Evolutionary conservation across 2,888 invertebrate genomes (phyloP).

Genomic region (Linhomoeus sp.): DNA sequence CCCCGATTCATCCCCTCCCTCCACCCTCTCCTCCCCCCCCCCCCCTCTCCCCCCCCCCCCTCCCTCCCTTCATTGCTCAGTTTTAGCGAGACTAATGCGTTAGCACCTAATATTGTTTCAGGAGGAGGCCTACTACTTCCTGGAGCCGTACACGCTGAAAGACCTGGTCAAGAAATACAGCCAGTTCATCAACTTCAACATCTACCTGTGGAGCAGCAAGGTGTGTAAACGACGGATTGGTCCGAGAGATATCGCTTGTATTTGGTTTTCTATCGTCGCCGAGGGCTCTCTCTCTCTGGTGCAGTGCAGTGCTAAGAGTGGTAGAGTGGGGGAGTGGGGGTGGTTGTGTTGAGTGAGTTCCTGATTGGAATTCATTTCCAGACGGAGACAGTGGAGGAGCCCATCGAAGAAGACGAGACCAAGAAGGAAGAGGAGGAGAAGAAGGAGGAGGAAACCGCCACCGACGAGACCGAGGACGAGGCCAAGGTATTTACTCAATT

Average conservation of each 20-base stretch:
- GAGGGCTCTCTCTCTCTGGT: no score
- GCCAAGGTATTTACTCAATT: conserved; percentile 6
- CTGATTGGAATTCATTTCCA: conserved; percentile 17
- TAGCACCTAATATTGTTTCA: no score
- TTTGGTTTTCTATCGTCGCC: no score
- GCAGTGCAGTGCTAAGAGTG: no score
- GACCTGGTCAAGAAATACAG: conserved; percentile 88
- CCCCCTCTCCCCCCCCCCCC: background rate
- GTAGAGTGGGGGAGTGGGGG: no score
- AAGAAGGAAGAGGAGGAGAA: conserved; percentile 17
- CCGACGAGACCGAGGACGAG: conserved; percentile 15
- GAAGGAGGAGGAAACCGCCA: conserved; percentile 14
- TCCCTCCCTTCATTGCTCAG: no score
- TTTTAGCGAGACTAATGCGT: no score
- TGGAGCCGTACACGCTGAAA: conserved; percentile 73
- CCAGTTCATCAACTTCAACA: conserved; percentile 98
- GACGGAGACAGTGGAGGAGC: conserved; percentile 54
- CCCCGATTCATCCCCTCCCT: no score
- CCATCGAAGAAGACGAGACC: conserved; percentile 39
- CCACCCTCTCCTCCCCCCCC: no score
- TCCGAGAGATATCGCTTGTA: no score
- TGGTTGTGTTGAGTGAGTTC: background rate
- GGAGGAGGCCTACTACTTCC: conserved; percentile 85
- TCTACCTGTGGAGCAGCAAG: conserved; percentile 70
- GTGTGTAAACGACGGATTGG: no score